phyloP scores from a whole-genome alignment of 2,888 invertebrate genomes.

The Hecatera dysodea region DNA sequence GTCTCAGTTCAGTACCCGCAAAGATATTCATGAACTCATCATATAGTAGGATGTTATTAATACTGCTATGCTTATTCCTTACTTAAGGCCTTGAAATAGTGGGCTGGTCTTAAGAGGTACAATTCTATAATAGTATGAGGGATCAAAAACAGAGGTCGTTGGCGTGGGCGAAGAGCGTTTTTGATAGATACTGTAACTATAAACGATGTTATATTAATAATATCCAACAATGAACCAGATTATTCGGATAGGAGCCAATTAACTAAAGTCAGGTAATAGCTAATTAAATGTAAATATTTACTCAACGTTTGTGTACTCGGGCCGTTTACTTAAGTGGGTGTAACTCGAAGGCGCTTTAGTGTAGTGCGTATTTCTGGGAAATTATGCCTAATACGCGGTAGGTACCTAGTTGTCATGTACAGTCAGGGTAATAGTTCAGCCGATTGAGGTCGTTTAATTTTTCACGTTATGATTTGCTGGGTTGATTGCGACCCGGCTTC shows the following conservation, averaged over 20 bases:
- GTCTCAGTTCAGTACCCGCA: no score
- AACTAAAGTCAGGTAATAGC: conserved; percentile 35
- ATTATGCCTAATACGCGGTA: not conserved
- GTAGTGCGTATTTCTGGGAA: conserved; percentile 2
- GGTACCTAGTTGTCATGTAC: not conserved
- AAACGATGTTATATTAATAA: not conserved
- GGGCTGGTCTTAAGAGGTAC: no score
- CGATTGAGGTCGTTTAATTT: not conserved
- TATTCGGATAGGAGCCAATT: conserved; percentile 27
- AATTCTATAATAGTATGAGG: no score
- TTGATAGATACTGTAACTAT: no score
- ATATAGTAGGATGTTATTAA: no score
- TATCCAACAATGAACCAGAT: conserved; percentile 7
- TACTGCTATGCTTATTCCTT: no score
- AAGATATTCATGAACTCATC: no score
- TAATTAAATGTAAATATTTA: conserved; percentile 57
- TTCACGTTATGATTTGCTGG: no score
- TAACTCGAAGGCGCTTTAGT: not conserved
- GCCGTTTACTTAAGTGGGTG: conserved; percentile 27
- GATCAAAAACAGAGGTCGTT: no score
- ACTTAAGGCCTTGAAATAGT: no score
- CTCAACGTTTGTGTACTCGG: conserved; percentile 16
- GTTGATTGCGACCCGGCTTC: no score
- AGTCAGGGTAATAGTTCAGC: not conserved
- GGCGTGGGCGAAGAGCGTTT: no score